A percentile compares a stretch with the other conserved stretches of the same genome.
Conservation (phyloP, 1,140 invertebrate genomes). For the Manduca sexta region DNA sequence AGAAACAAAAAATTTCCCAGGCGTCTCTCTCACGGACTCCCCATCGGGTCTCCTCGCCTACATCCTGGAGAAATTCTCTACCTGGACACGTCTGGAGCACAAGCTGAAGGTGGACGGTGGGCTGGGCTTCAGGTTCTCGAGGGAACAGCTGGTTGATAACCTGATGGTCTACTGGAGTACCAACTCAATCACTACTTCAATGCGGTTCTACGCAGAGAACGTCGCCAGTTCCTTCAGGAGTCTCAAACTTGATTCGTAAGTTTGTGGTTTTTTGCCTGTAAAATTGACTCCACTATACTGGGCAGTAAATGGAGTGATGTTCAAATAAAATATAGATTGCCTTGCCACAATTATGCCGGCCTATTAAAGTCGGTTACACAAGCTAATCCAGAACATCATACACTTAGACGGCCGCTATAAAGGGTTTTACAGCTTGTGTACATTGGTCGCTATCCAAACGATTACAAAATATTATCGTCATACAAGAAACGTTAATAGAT, state of each 20-base stretch:
- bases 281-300: too few species aligned
- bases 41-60: conserved; percentile 87
- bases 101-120: conserved; percentile 80
- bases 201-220: conserved; percentile 83
- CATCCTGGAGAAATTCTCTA: conserved; percentile 90
- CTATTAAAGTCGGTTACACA: too few species aligned
- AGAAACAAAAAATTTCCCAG: too few species aligned
- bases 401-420: too few species aligned
- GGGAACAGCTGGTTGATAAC: conserved; percentile 89
- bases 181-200: conserved; percentile 83
- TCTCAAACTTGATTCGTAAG: conserved; percentile 63
- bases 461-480: too few species aligned
- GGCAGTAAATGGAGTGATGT: too few species aligned
- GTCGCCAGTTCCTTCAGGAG: conserved; percentile 59
- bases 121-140: conserved; percentile 75
- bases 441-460: too few species aligned
- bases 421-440: too few species aligned
- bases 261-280: not conserved
- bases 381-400: too few species aligned
- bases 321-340: too few species aligned
- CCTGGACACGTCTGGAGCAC: conserved; percentile 78
- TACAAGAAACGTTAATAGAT: too few species aligned
- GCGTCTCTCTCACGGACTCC: conserved; percentile 76
- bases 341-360: too few species aligned
- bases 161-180: conserved; percentile 92